Percentiles rank a stretch among this genome's conserved stretches.
Evolutionary conservation across 2,113 vertebrate species (phyloP).

Genomic region (Hassar affinis): DNA sequence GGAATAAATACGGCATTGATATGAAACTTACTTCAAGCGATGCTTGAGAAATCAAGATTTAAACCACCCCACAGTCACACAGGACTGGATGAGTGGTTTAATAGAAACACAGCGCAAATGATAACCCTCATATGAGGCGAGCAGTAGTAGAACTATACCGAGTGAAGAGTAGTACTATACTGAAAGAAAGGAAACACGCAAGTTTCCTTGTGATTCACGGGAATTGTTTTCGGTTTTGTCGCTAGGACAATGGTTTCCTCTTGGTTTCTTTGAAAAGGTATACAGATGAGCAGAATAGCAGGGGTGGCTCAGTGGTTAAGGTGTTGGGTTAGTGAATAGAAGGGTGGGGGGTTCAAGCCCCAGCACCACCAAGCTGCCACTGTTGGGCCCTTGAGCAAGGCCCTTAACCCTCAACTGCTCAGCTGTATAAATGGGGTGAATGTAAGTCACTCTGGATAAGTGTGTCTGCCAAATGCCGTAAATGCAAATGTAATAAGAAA

Average conservation of each 20-base stretch:
- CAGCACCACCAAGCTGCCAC: no score
- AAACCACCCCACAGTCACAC: not conserved
- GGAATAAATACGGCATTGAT: not conserved
- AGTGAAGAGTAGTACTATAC: constrained; percentile 10
- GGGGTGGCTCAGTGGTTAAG: no score
- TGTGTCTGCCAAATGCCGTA: no score
- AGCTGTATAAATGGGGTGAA: no score
- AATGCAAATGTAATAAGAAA: no score
- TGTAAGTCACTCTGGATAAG: no score
- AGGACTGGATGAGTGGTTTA: not conserved
- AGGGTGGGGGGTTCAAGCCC: no score
- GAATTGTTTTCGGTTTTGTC: constrained; percentile 8
- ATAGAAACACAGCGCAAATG: not conserved
- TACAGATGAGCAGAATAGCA: not conserved
- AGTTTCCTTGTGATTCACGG: not conserved
- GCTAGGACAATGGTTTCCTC: constrained; percentile 5
- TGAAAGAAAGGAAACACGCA: constrained; percentile 30
- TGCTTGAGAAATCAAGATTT: not conserved
- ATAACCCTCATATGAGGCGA: not conserved
- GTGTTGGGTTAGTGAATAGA: no score
- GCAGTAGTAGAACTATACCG: constrained; percentile 8
- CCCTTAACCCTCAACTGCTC: no score
- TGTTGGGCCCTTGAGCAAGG: no score
- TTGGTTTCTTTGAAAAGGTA: not conserved
- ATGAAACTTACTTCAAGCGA: not conserved